Evolutionary conservation across 1,140 invertebrate species (phyloP).

Genomic region (Drosophila elegans): DNA sequence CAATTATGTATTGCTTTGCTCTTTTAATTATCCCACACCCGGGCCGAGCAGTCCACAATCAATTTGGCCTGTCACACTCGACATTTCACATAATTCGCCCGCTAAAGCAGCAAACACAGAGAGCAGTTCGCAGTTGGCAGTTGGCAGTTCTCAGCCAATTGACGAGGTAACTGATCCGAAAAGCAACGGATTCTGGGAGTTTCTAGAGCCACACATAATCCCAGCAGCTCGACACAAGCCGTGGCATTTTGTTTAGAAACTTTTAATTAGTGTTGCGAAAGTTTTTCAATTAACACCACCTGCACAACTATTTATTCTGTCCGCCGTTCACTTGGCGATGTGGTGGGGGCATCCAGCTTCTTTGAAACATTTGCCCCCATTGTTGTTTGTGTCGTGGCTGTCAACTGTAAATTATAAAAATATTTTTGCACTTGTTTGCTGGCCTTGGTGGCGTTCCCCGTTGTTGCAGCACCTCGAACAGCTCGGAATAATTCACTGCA

Average conservation of each 20-base stretch:
- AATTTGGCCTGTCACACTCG: slow-evolving; percentile 53
- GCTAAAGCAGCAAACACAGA: slow-evolving; percentile 18
- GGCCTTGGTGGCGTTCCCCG: slow-evolving; percentile 14
- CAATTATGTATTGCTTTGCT: slow-evolving; percentile 51
- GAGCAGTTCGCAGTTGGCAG: not conserved
- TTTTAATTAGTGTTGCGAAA: slow-evolving; percentile 84
- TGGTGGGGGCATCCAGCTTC: slow-evolving; percentile 23
- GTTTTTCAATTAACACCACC: slow-evolving; percentile 85
- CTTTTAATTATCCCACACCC: slow-evolving; percentile 47
- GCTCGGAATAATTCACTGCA: slow-evolving; percentile 61
- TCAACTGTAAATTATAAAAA: slow-evolving; percentile 83
- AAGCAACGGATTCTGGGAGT: not conserved
- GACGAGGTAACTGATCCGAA: slow-evolving; percentile 15
- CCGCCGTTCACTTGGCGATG: slow-evolving; percentile 33
- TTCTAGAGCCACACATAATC: slow-evolving; percentile 39
- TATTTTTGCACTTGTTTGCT: slow-evolving; percentile 61
- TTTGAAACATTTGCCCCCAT: slow-evolving; percentile 28
- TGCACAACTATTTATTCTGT: slow-evolving; percentile 84
- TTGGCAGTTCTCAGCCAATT: slow-evolving; percentile 1
- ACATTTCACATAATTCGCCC: slow-evolving; percentile 49
- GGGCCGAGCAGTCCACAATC: slow-evolving; percentile 34
- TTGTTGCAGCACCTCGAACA: slow-evolving; percentile 36
- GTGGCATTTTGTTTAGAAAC: slow-evolving; percentile 83
- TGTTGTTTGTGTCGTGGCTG: slow-evolving; percentile 61
- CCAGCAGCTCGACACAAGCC: slow-evolving; percentile 54